phyloP scores from a whole-genome alignment of 2,113 vertebrate genomes.

The cattle (Bos taurus) region ARS-UCD2.0 NC_037347.1:19196001-19196500 shows the following conservation, averaged over 20 bases:
- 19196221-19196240: no score
- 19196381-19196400: background rate
- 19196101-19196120: no score
- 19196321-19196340: background rate
- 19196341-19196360: background rate
- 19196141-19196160: fast-evolving
- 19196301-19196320: background rate
- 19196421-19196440: background rate
- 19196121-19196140: no score
- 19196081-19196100: no score
- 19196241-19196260: background rate
- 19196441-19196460: background rate
- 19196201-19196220: no score
- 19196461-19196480: background rate
- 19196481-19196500: background rate
- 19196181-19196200: no score
- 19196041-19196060: no score
- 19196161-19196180: no score
- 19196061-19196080: no score
- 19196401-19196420: background rate
- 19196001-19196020: no score
- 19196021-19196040: no score
- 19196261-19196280: background rate
- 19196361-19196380: background rate
- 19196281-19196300: background rate